A percentile compares a stretch with the other conserved stretches of the same genome.
phyloP scores from a whole-genome alignment of 2,113 vertebrate species.

The Melanotaenia duboulayi region DNA sequence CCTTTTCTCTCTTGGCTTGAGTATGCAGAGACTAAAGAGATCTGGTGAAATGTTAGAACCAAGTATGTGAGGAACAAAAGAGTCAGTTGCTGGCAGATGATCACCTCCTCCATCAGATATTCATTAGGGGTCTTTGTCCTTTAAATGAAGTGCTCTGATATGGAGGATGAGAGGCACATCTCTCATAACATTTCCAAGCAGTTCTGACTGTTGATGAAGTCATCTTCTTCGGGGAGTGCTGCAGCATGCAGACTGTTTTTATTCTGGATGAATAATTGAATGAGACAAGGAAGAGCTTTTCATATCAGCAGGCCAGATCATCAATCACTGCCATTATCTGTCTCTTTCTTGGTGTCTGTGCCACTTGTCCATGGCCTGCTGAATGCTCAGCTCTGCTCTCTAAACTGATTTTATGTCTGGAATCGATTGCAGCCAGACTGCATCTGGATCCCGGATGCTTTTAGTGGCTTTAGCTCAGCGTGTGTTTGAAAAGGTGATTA shows the following conservation, averaged over 20 bases:
- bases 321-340: slow-evolving; percentile 71
- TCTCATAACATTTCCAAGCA: slow-evolving; percentile 47
- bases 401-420: slow-evolving; percentile 62
- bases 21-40: slow-evolving; percentile 33
- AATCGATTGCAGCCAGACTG: slow-evolving; percentile 47
- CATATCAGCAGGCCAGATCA: slow-evolving; percentile 72
- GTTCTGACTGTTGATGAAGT: slow-evolving; percentile 70
- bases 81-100: slow-evolving; percentile 53
- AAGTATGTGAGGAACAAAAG: slow-evolving; percentile 46
- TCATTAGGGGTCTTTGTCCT: slow-evolving; percentile 66
- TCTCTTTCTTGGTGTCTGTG: slow-evolving; percentile 42
- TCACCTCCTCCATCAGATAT: slow-evolving; percentile 59
- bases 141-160: slow-evolving; percentile 67
- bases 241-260: slow-evolving; percentile 49
- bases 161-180: slow-evolving; percentile 54
- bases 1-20: slow-evolving; percentile 13
- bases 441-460: slow-evolving; percentile 71
- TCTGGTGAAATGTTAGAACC: slow-evolving; percentile 58
- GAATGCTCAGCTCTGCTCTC: slow-evolving; percentile 39
- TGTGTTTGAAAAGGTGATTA: slow-evolving; percentile 72
- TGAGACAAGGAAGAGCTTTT: slow-evolving; percentile 64
- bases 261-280: slow-evolving; percentile 70
- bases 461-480: slow-evolving; percentile 54
- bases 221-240: slow-evolving; percentile 49
- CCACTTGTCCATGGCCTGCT: slow-evolving; percentile 45